Evolutionary conservation across 2,888 invertebrate genomes (phyloP).

Genomic region (Apodemia zela): DNA sequence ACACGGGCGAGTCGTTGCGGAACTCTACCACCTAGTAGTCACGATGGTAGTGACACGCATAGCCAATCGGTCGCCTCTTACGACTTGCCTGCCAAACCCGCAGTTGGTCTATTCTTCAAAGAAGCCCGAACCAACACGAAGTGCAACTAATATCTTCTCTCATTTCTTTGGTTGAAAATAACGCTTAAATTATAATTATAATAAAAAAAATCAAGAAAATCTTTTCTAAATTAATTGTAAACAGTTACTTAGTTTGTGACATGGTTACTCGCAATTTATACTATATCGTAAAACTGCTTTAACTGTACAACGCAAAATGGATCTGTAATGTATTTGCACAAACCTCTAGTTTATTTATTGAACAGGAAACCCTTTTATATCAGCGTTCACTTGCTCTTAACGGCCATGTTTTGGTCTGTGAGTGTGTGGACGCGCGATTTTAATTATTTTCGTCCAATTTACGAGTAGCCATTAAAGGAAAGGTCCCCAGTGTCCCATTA

Average conservation of each 20-base stretch:
- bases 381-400: constrained; percentile 50
- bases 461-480: constrained; percentile 77
- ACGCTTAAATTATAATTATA: too few relatives aligned
- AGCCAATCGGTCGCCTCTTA: too few relatives aligned
- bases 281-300: constrained; percentile 3
- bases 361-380: constrained; percentile 66
- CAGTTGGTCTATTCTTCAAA: too few relatives aligned
- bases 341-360: constrained; percentile 66
- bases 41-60: too few relatives aligned
- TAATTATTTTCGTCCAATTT: constrained; percentile 80
- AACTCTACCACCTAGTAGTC: too few relatives aligned
- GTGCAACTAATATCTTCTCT: too few relatives aligned
- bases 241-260: not conserved
- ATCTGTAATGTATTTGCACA: constrained; percentile 35
- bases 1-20: too few relatives aligned
- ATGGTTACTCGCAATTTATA: not conserved
- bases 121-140: too few relatives aligned
- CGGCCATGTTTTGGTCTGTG: constrained; percentile 71
- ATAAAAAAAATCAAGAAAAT: too few relatives aligned
- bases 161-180: too few relatives aligned
- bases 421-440: constrained; percentile 66
- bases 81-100: too few relatives aligned
- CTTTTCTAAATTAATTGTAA: not conserved
- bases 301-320: not conserved
- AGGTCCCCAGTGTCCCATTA: constrained; percentile 71